These are phyloP conservation scores for Yponomeuta evonymella DNA, from an alignment of 2,888 invertebrate species.

Conservation along the genomic window DNA sequence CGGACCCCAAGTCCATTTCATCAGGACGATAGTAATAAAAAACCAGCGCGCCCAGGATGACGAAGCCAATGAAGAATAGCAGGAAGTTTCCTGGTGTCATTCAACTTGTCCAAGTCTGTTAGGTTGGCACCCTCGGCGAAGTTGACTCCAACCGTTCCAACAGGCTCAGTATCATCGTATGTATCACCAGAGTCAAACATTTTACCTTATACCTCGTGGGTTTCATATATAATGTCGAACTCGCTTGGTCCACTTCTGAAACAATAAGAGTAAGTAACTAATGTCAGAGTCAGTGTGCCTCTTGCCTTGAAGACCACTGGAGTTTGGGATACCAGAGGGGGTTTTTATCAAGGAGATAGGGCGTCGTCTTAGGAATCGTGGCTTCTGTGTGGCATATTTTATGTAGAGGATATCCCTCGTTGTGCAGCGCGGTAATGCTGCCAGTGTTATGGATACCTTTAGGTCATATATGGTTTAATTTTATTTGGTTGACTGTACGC, in stretches of 20 bases:
- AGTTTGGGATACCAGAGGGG: no score
- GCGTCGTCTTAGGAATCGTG: no score
- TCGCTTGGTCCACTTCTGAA: neutral
- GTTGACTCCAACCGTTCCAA: neutral
- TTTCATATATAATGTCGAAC: neutral
- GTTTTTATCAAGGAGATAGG: no score
- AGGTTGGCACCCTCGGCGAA: neutral
- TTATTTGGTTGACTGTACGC: no score
- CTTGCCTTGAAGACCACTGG: no score
- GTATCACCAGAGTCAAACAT: neutral
- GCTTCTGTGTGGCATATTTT: no score
- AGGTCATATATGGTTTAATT: no score
- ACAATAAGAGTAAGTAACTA: neutral
- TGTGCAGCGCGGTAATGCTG: no score
- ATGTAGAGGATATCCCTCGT: no score
- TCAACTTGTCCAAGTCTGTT: neutral
- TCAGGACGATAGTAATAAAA: neutral
- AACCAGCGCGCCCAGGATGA: neutral
- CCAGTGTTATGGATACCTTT: no score
- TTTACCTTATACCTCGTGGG: neutral
- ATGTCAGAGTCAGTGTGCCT: no score
- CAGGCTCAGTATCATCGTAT: neutral
- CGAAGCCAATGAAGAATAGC: neutral
- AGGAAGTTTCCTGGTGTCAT: neutral
- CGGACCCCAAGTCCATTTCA: no score